Evolutionary conservation across 2,797 vertebrate genomes (phyloP).

Genomic region (Menidia menidia): DNA sequence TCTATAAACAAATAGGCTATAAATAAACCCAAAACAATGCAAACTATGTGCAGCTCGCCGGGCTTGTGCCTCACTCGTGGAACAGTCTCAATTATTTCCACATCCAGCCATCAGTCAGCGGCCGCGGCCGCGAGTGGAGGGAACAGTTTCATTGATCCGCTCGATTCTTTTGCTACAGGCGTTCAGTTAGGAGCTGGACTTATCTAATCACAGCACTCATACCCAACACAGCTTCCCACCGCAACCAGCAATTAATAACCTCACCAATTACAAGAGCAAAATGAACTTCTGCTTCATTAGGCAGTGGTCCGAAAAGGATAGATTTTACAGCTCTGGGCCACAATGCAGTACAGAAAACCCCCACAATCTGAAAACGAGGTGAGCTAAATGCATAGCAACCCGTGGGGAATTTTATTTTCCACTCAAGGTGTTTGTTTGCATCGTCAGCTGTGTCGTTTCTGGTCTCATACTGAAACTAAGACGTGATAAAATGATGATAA

Average conservation of each 20-base stretch:
- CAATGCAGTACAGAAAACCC: background rate
- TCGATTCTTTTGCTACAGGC: constrained; percentile 54
- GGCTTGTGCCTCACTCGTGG: constrained; percentile 26
- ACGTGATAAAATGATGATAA: too few relatives aligned
- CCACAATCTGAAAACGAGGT: constrained; percentile 26
- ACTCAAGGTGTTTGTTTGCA: constrained; percentile 40
- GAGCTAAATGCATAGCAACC: constrained; percentile 31
- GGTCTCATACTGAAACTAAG: constrained; percentile 46
- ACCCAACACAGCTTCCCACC: constrained; percentile 60
- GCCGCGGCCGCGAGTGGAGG: constrained; percentile 35
- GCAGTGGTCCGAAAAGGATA: constrained; percentile 27
- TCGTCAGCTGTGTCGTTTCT: constrained; percentile 54
- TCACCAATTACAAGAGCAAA: constrained; percentile 65
- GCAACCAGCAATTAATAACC: constrained; percentile 68
- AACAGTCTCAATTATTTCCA: constrained; percentile 41
- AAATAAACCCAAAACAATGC: constrained; percentile 13
- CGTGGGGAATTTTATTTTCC: constrained; percentile 49
- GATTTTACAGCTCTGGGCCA: constrained; percentile 4
- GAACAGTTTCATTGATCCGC: constrained; percentile 65
- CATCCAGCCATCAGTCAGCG: constrained; percentile 57
- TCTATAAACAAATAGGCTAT: background rate
- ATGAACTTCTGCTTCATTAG: constrained; percentile 60
- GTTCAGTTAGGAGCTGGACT: constrained; percentile 58
- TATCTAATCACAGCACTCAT: constrained; percentile 74
- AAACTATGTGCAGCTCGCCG: constrained; percentile 11